These are phyloP conservation scores for Eupsittula cactorum DNA, from an alignment of 2,113 vertebrate genomes.

Conservation along the genomic window DNA sequence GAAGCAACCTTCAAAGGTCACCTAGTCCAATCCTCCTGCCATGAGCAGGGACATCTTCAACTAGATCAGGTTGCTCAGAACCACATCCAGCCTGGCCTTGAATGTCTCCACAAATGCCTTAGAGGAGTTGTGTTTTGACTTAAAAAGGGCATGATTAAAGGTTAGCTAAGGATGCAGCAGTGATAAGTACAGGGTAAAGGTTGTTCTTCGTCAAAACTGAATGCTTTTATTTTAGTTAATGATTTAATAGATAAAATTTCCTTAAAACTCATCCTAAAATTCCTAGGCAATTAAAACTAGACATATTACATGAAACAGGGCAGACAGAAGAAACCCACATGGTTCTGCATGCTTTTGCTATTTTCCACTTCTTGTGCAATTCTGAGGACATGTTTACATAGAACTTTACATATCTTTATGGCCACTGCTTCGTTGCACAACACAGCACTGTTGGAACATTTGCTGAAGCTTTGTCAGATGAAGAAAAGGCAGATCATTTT, in stretches of 20 bases:
- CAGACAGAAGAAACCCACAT: neutral
- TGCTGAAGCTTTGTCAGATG: neutral
- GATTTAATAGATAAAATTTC: neutral
- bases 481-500: conserved; percentile 40
- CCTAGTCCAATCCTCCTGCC: neutral
- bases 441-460: neutral
- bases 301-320: neutral
- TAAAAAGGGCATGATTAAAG: neutral
- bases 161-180: neutral
- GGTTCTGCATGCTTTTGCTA: neutral
- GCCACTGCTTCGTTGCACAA: conserved; percentile 32
- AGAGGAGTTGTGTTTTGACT: neutral
- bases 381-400: conserved; percentile 5
- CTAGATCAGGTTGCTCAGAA: neutral
- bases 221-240: neutral
- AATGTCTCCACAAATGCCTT: neutral
- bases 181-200: neutral
- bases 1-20: neutral
- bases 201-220: neutral
- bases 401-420: conserved; percentile 4
- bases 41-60: neutral
- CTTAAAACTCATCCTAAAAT: neutral
- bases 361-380: neutral
- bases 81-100: neutral
- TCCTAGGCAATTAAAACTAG: neutral